Evolutionary conservation across 2,888 invertebrate genomes (phyloP).

Genomic region (Pachycephus smyrnensis): DNA sequence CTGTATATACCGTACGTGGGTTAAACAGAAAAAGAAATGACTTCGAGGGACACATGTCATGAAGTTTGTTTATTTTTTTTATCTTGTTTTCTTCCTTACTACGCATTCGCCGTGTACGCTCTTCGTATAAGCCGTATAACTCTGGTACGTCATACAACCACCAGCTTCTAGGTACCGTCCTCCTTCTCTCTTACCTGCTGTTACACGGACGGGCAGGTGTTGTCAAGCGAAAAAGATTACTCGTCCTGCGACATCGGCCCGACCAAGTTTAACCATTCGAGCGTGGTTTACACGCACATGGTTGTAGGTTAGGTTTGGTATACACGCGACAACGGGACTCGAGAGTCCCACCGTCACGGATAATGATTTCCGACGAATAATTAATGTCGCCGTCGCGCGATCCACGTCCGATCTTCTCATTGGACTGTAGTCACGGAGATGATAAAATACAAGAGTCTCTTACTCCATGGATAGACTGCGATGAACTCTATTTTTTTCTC

Average conservation of each 20-base stretch:
- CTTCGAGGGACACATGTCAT: background rate
- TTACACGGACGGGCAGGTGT: slow-evolving; percentile 6
- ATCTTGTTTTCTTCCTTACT: background rate
- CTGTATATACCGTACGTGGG: too few relatives aligned
- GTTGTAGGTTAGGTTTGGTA: background rate
- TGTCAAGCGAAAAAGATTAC: background rate
- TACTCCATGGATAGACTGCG: too few relatives aligned
- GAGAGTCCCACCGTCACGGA: background rate
- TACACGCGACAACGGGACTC: background rate
- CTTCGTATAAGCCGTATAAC: background rate
- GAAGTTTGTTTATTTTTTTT: background rate
- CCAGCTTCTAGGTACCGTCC: background rate
- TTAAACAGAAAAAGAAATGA: background rate
- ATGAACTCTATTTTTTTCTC: too few relatives aligned
- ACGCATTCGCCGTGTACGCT: background rate
- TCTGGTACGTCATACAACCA: background rate
- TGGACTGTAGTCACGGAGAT: too few relatives aligned
- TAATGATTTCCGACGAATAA: background rate
- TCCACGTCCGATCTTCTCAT: too few relatives aligned
- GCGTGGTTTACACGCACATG: background rate
- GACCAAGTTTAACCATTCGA: background rate
- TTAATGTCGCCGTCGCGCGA: background rate
- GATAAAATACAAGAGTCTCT: too few relatives aligned
- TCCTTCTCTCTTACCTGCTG: background rate
- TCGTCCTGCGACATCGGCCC: background rate